Conservation (phyloP, 2,113 vertebrate genomes). For the Odocoileus virginianus region DNA sequence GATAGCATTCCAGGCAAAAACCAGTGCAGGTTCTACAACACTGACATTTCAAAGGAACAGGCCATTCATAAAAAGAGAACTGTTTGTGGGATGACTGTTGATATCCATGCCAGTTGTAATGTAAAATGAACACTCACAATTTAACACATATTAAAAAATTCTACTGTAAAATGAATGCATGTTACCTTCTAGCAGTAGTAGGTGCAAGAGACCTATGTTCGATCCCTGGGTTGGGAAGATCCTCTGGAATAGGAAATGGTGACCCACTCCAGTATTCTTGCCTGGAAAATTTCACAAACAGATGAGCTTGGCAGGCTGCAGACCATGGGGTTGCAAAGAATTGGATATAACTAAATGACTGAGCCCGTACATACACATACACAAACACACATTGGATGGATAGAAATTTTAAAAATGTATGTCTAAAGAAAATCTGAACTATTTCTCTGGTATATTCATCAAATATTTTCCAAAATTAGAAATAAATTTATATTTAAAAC, state of each 20-base stretch:
- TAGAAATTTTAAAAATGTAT: neutral
- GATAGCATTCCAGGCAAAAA: neutral
- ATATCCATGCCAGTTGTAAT: neutral
- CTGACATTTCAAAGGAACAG: neutral
- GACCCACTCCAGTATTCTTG: neutral
- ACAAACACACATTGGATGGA: neutral
- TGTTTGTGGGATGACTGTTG: neutral
- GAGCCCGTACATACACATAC: neutral
- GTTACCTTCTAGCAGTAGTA: neutral
- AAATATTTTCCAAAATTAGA: constrained; percentile 3
- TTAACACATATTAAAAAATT: neutral
- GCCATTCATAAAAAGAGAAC: neutral
- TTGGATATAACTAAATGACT: neutral
- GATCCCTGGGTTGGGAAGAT: neutral
- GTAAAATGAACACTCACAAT: neutral
- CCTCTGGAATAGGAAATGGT: neutral
- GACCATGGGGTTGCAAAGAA: neutral
- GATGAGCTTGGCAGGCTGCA: neutral
- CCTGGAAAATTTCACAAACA: neutral
- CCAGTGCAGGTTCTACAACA: neutral
- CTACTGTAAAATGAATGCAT: neutral
- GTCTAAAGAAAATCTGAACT: neutral
- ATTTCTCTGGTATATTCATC: neutral
- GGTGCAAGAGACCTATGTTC: neutral
- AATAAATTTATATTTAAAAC: neutral